Conservation (phyloP, 2,888 invertebrate genomes). For the Microdon myrmicae region DNA sequence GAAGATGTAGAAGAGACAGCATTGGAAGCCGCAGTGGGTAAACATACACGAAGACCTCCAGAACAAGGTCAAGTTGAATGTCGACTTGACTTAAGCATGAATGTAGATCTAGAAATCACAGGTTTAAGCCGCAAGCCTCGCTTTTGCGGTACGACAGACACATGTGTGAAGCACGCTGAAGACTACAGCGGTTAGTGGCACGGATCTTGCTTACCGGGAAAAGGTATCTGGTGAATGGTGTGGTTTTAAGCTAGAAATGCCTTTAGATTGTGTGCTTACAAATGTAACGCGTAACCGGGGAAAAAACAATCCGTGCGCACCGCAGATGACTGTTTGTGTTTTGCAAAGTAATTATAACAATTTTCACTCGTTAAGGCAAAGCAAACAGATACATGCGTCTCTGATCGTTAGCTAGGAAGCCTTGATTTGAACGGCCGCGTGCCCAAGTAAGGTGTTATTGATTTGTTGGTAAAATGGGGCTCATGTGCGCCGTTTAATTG, state of each 20-base stretch:
- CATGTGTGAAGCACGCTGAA: conserved; percentile 9
- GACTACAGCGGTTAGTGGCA: too few species aligned
- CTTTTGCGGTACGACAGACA: conserved; percentile 2
- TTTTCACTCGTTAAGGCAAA: conserved; percentile 51
- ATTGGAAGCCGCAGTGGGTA: too few species aligned
- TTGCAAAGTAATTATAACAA: conserved; percentile 51
- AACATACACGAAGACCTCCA: conserved; percentile 14
- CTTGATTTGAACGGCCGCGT: too few species aligned
- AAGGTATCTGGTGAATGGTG: conserved; percentile 13
- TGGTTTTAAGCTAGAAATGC: conserved; percentile 35
- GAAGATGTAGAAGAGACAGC: conserved; percentile 2
- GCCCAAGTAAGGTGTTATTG: too few species aligned
- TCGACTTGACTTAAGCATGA: conserved; percentile 42
- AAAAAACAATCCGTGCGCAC: conserved; percentile 32
- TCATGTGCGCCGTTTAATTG: conserved; percentile 51
- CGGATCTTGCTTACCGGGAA: too few species aligned
- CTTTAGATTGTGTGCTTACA: conserved; percentile 34
- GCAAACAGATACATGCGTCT: too few species aligned
- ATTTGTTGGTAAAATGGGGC: conserved; percentile 45
- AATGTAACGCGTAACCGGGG: conserved; percentile 27
- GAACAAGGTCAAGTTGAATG: conserved; percentile 53
- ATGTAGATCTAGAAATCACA: conserved; percentile 32
- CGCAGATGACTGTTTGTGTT: conserved; percentile 48
- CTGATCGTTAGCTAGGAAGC: too few species aligned
- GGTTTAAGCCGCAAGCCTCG: conserved; percentile 18